A percentile compares a stretch with the other conserved stretches of the same genome.
Evolutionary conservation across 37 sponge, comb jelly and placozoan genomes (phyloP).

Genomic region (Halichondria panicea): DNA sequence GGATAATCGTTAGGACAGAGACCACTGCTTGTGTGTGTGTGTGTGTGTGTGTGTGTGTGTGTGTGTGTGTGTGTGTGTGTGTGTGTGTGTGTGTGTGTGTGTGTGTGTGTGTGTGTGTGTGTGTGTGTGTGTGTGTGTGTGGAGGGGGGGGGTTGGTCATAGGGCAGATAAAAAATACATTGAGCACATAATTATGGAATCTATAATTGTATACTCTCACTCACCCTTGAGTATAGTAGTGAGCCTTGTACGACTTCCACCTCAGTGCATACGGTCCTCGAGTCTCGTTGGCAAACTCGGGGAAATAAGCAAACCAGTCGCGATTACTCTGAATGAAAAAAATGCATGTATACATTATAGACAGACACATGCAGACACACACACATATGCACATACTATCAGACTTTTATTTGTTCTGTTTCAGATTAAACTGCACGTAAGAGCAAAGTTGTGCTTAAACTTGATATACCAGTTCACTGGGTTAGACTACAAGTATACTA

Average conservation of each 20-base stretch:
- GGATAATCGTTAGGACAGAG: slow-evolving; percentile 16
- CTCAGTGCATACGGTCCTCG: slow-evolving; percentile 63
- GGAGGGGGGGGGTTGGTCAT: not conserved
- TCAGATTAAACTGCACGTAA: too few species aligned
- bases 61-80: not conserved
- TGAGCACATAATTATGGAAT: not conserved
- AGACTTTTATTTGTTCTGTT: too few species aligned
- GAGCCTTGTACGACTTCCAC: slow-evolving; percentile 68
- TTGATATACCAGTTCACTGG: too few species aligned
- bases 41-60: not conserved
- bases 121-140: too few species aligned
- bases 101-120: too few species aligned
- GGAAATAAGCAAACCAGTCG: slow-evolving; percentile 47
- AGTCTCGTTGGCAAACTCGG: slow-evolving; percentile 16
- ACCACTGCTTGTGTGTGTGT: slow-evolving; percentile 12
- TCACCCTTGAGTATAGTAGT: slow-evolving; percentile 71
- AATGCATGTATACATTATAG: too few species aligned
- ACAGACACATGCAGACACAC: too few species aligned
- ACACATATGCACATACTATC: too few species aligned
- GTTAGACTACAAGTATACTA: too few species aligned
- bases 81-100: not conserved
- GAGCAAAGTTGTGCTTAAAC: too few species aligned
- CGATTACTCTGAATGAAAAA: too few species aligned
- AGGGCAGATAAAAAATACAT: not conserved
- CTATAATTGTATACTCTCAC: not conserved